A percentile compares a stretch with the other conserved stretches of the same genome.
Evolutionary conservation across 2,888 invertebrate species (phyloP).

Genomic region (Drosophila limbata): DNA sequence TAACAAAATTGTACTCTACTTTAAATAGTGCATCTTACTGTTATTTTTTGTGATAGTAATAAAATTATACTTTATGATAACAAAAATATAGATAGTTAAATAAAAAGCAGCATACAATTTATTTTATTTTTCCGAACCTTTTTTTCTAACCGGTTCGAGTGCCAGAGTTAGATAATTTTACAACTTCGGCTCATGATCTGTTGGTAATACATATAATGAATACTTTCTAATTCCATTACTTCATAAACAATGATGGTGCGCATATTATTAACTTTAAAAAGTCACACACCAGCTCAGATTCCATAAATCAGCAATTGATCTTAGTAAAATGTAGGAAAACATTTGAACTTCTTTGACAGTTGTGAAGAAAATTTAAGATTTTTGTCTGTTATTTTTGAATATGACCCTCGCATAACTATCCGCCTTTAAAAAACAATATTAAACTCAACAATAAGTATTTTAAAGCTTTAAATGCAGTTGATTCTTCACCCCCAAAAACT

Average conservation of each 20-base stretch:
- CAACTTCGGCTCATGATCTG: no score
- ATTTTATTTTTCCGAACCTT: neutral
- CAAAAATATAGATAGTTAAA: no score
- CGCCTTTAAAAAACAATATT: slow-evolving; percentile 1
- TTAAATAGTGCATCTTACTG: no score
- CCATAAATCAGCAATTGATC: neutral
- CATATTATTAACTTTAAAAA: neutral
- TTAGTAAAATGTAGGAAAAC: neutral
- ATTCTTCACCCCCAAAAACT: slow-evolving; percentile 18
- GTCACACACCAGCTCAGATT: neutral
- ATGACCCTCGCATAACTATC: neutral
- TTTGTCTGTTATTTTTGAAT: slow-evolving; percentile 21
- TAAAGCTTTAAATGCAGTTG: slow-evolving; percentile 31
- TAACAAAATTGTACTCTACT: no score
- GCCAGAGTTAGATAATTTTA: no score
- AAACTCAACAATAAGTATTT: slow-evolving; percentile 14
- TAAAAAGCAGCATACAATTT: no score
- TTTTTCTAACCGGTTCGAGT: no score
- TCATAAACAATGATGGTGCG: neutral
- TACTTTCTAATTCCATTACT: neutral
- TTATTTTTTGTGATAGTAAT: no score
- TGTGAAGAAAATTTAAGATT: slow-evolving; percentile 9
- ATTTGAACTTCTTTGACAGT: slow-evolving; percentile 5
- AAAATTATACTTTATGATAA: no score
- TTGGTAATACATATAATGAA: no score